Evolutionary conservation across 2,888 invertebrate genomes (phyloP).

Genomic region (Cataglyphis livida): DNA sequence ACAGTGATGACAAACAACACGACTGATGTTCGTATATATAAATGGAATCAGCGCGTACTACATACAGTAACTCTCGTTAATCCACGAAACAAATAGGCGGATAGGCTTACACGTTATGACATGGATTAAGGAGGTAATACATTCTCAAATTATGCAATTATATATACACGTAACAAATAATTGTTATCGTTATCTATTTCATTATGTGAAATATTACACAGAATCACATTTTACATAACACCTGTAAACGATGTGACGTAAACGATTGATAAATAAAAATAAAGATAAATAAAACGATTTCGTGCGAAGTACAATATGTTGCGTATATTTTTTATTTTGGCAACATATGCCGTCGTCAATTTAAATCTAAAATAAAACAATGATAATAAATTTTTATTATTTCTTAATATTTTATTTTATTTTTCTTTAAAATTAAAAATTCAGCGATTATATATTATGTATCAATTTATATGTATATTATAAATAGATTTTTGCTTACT

Average conservation of each 20-base stretch:
- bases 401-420: not conserved
- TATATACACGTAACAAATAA: conserved; percentile 37
- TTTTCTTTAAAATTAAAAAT: not conserved
- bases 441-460: not conserved
- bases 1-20: not conserved
- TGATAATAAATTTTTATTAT: conserved; percentile 15
- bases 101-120: not conserved
- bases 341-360: not conserved
- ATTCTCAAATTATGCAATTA: conserved; percentile 7
- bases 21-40: conserved; percentile 11
- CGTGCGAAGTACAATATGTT: not conserved
- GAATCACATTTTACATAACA: not conserved
- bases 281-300: conserved; percentile 17
- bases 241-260: not conserved
- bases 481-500: too few relatives aligned
- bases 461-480: too few relatives aligned
- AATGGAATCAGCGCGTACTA: conserved; percentile 6
- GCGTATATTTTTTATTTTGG: not conserved
- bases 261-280: conserved; percentile 29
- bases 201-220: conserved; percentile 21
- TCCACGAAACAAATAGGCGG: conserved; percentile 27
- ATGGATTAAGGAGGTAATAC: conserved; percentile 40
- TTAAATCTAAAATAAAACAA: not conserved
- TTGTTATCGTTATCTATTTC: conserved; percentile 24
- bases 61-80: conserved; percentile 48